A percentile compares a stretch with the other conserved stretches of the same genome.
Evolutionary conservation across 2,888 invertebrate genomes (phyloP).

Genomic region (Acleris emargana): DNA sequence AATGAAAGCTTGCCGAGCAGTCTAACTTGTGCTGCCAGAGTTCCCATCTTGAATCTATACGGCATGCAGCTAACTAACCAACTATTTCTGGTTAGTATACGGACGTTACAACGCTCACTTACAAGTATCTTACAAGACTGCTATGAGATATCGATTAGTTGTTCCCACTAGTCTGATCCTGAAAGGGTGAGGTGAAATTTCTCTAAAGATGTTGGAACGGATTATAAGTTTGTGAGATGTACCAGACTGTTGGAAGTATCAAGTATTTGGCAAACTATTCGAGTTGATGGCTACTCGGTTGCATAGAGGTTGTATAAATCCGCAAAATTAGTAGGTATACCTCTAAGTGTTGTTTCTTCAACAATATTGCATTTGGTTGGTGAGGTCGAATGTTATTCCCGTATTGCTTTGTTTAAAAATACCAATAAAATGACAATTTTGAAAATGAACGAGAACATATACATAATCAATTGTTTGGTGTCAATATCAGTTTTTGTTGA

Average conservation of each 20-base stretch:
- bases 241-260: conserved; percentile 11
- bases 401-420: too few relatives aligned
- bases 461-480: too few relatives aligned
- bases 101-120: conserved; percentile 47
- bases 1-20: conserved; percentile 39
- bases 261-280: not conserved
- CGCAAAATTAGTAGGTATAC: too few relatives aligned
- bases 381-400: too few relatives aligned
- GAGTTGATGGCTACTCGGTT: too few relatives aligned
- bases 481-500: too few relatives aligned
- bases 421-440: too few relatives aligned
- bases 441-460: too few relatives aligned
- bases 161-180: conserved; percentile 8
- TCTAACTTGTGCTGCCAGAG: conserved; percentile 45
- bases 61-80: conserved; percentile 52
- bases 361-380: too few relatives aligned
- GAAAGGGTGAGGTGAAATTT: conserved; percentile 6
- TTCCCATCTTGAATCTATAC: conserved; percentile 56
- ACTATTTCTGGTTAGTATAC: conserved; percentile 47
- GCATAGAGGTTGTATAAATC: too few relatives aligned
- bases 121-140: conserved; percentile 28
- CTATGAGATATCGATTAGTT: conserved; percentile 37
- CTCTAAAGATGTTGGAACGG: conserved; percentile 10
- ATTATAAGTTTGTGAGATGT: conserved; percentile 22
- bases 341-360: too few relatives aligned